Evolutionary conservation across 2,888 invertebrate species (phyloP), one percentile per base, ranked within the genome.

Genomic region (Pristionchus arcanus): DNA sequence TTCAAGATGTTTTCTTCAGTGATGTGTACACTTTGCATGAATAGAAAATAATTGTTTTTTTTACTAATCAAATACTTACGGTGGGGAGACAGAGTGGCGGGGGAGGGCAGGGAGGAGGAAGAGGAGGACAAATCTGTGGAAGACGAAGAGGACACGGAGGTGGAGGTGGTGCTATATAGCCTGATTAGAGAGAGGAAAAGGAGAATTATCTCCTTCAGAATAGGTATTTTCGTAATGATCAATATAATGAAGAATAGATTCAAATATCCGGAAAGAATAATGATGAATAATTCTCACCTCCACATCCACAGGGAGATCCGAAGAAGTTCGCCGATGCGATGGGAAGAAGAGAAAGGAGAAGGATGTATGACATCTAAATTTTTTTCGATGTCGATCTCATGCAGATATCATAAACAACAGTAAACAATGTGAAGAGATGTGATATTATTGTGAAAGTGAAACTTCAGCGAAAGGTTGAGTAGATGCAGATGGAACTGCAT

Each of bases 41-140:
- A n/a, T n/a, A n/a, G n/a, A n/a, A n/a, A n/a, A n/a, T n/a, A n/a
- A n/a, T n/a, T n/a, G n/a, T n/a, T n/a, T n/a, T n/a, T n/a, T n/a
- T n/a, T n/a, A n/a, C n/a, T n/a, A n/a, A n/a, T n/a, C n/a, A n/a
- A n/a, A n/a, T n/a, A 49, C 59, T 74, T 37, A 91, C 89, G 34
- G 89, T 77, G 16, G 94, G 94, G 19, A 93, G 94, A 71, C 94
- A 94, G 53, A 92, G 90, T 68, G 92, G 93, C 28, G 93, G 94
- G 21, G 93, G 93, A 74, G 94, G 94, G 85, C 94, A 94, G 15
- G 94, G 94, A 74, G 93, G 93, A 28, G 93, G 92, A 5, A 92
- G 90, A 5, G 92, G 93, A 31, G 91, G 90, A 90, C 49, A 92
- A 92, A 59, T 91, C 89, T 77, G 92, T 91, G 90, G 91, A 90